phyloP scores from a whole-genome alignment of 2,797 vertebrate genomes.

The Nannoperca obscura region DNA sequence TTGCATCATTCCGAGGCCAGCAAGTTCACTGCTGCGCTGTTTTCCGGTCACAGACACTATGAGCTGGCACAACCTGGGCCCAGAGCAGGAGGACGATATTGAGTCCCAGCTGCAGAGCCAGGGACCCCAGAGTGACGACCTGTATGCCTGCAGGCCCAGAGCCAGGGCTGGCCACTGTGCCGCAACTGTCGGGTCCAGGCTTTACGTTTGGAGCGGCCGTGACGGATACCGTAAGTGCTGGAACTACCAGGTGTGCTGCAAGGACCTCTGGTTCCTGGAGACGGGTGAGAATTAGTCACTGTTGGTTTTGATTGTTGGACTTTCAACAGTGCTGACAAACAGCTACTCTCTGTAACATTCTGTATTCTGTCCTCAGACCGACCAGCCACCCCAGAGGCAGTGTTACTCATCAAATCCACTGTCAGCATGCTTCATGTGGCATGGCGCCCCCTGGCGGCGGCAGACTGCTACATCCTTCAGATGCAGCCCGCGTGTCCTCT shows the following conservation, averaged over 20 bases:
- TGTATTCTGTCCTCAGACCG: constrained; percentile 82
- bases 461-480: constrained; percentile 95
- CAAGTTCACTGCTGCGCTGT: constrained; percentile 7
- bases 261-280: constrained; percentile 98
- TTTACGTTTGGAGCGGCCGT: constrained; percentile 97
- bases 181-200: constrained; percentile 89
- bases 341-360: neutral
- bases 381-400: constrained; percentile 90
- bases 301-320: neutral
- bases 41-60: constrained; percentile 86
- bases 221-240: constrained; percentile 95
- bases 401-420: constrained; percentile 94
- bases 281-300: constrained; percentile 87
- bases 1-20: constrained; percentile 3
- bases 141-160: constrained; percentile 86
- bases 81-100: constrained; percentile 78
- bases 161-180: constrained; percentile 95
- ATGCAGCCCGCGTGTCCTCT: constrained; percentile 85
- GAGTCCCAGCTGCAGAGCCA: constrained; percentile 62
- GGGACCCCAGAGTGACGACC: constrained; percentile 83
- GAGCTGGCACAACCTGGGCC: constrained; percentile 89
- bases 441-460: constrained; percentile 95
- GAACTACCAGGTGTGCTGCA: constrained; percentile 98
- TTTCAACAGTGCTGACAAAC: neutral
- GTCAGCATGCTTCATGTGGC: constrained; percentile 94